A percentile compares a stretch with the other conserved stretches of the same genome.
phyloP scores from a whole-genome alignment of 2,888 invertebrate genomes.

The Ennomos quercinarius region DNA sequence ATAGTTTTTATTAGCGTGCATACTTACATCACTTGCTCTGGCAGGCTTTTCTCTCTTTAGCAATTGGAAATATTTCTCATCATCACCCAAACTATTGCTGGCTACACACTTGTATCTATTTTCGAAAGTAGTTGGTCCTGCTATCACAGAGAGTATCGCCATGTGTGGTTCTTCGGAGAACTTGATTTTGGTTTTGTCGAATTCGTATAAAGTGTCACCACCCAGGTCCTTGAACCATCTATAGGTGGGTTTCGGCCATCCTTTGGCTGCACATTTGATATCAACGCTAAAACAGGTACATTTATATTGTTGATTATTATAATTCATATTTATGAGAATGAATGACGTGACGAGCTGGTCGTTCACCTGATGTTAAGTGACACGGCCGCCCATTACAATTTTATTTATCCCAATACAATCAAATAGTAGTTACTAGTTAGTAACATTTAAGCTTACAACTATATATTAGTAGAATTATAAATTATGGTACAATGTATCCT shows the following conservation, averaged over 20 bases:
- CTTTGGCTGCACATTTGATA: conserved; percentile 61
- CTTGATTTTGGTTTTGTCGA: conserved; percentile 56
- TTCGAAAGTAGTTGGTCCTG: conserved; percentile 54
- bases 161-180: conserved; percentile 49
- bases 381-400: too few species aligned
- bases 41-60: conserved; percentile 56
- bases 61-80: conserved; percentile 55
- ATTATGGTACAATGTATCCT: too few species aligned
- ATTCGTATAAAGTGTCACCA: conserved; percentile 54
- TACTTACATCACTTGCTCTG: conserved; percentile 56
- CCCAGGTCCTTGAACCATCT: conserved; percentile 63
- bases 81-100: conserved; percentile 57
- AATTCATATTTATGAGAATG: too few species aligned
- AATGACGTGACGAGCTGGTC: too few species aligned
- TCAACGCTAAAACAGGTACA: conserved; percentile 58
- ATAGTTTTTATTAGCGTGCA: too few species aligned
- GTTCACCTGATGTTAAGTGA: too few species aligned
- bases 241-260: conserved; percentile 63
- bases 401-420: too few species aligned
- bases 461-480: too few species aligned
- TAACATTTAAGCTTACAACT: too few species aligned
- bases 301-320: neutral
- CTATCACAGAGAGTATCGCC: conserved; percentile 55
- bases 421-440: too few species aligned
- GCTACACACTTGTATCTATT: conserved; percentile 64